Evolutionary conservation across 1,140 invertebrate genomes (phyloP), one percentile per base, ranked within the genome.

Genomic region (Hestina assimilis): DNA sequence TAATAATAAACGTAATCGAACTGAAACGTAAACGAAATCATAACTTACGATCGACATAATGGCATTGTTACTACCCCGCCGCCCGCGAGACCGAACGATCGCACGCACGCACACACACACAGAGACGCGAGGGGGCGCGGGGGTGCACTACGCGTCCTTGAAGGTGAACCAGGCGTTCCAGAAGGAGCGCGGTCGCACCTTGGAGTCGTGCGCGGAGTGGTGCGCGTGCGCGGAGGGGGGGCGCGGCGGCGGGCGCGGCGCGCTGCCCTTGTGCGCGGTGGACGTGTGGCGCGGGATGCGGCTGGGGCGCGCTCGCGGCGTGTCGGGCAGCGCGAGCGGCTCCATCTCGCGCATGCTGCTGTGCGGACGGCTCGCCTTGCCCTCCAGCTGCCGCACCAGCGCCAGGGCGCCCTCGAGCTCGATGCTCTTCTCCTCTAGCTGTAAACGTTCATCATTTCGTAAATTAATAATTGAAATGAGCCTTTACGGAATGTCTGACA

Each of bases 361-460:
- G 66, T 75, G 72, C 50, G 47, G 91, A 55, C 91, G 74, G 47
- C 72, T 60, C 83, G 79, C 59, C 78, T 78, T 51, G 17, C 80
- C 90, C 68, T 95, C 94, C 15, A 95, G 76, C 29, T 95, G 90
- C 8, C 94, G 90, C 9, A 95, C 90, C 38, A 93, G 90, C 0
- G 94, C 94, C 57, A 92, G 89, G 1, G 94, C 95, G 4, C 94
- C 94, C 82, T 96, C 94, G 59, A 96, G 67, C 75, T 96, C 94
- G 57, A 96, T 95, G 59, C 92, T 94, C 67, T 93, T 92, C 77
- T 96, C 94, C 75, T 95, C 94, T 63, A 96, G 77, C 94, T 95
- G 87, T 3, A 78, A 79, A 54, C 5, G 6, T 1, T 38, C 11
- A n/a, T n/a, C n/a, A n/a, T n/a, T n/a, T n/a, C n/a, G n/a, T n/a